Base-by-base conservation (phyloP, 2,888 invertebrate genomes). In the Pomacea canaliculata region DNA sequence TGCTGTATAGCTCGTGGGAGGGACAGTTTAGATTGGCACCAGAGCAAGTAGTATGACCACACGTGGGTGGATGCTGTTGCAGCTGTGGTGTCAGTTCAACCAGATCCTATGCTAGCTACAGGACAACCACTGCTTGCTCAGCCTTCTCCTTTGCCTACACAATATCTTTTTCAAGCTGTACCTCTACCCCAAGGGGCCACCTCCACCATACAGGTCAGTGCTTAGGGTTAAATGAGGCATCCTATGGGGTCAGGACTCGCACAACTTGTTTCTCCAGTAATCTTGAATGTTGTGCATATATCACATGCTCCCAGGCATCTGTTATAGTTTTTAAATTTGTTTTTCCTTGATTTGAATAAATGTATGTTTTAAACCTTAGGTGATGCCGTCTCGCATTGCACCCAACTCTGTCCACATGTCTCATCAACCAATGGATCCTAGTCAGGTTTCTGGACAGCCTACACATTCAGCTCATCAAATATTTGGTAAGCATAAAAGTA, bases 81-180 rank as follows among this genome's bases (percentile, higher is more conserved):
- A 79, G 76, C 78, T 4, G 76, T 76, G 37, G 76, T 78, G 4
- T 77, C 78, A 13, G 74, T 79, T 48, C 67, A 72, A 48, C 68
- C 60, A 19, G 73, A 70, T 18, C 69, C 77, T 19, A 68, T 68
- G 1, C 67, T 76, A 18, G 78, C 76, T 7, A 80, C 78, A 23
- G 80, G 80, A 4, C 80, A 78, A 67, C 80, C 80, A 16, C 60
- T 80, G 10, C 66, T 80, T 19, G 78, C 78, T 27, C 71, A 76
- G 27, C 79, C 76, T 60, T 46, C 76, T n/a, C n/a, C 70, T 48
- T 48, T 74, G 74, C 62, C 59, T 8, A 59, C 37, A 16, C 37
- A 46, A n/a, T 69, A 46, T 16, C 68, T 70, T 37, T 70, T 56
- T 59, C 70, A 70, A 59, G 37, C 37, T 37, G 19, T 70, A 59